phyloP scores from a whole-genome alignment of 2,888 invertebrate genomes.

The Rhagium mordax region DNA sequence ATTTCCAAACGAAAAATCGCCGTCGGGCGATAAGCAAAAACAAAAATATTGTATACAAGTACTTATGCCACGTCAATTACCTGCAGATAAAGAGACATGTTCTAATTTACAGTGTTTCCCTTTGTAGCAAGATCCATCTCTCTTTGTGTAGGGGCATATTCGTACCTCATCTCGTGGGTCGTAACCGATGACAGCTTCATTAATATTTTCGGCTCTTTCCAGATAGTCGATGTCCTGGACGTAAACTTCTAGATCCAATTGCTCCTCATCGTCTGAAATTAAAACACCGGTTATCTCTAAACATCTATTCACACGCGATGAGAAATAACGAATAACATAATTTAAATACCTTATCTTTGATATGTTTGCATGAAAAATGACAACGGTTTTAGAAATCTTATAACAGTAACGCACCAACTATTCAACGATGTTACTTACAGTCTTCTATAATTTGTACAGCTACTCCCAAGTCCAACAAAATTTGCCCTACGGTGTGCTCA shows the following conservation, averaged over 20 bases:
- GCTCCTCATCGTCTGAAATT: constrained; percentile 47
- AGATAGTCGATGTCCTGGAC: constrained; percentile 50
- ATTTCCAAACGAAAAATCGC: no score
- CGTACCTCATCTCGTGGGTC: constrained; percentile 61
- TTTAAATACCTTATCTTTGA: background rate
- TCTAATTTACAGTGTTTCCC: constrained; percentile 60
- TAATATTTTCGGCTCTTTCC: constrained; percentile 57
- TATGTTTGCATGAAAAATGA: no score
- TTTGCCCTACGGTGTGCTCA: constrained; percentile 50
- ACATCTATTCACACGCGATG: no score
- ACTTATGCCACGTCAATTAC: constrained; percentile 43
- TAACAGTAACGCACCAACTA: no score
- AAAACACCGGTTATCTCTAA: no score
- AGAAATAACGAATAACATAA: background rate
- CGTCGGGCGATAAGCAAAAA: no score
- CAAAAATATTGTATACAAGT: no score
- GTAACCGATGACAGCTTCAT: constrained; percentile 61
- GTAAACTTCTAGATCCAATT: constrained; percentile 51
- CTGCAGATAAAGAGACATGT: constrained; percentile 55
- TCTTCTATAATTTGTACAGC: constrained; percentile 53
- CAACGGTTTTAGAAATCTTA: no score
- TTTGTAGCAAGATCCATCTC: constrained; percentile 59
- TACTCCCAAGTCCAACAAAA: constrained; percentile 51
- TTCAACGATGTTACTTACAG: constrained; percentile 46
- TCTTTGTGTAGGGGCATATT: constrained; percentile 58